Conservation (phyloP, 2,797 vertebrate genomes). For the Dallia pectoralis region DNA sequence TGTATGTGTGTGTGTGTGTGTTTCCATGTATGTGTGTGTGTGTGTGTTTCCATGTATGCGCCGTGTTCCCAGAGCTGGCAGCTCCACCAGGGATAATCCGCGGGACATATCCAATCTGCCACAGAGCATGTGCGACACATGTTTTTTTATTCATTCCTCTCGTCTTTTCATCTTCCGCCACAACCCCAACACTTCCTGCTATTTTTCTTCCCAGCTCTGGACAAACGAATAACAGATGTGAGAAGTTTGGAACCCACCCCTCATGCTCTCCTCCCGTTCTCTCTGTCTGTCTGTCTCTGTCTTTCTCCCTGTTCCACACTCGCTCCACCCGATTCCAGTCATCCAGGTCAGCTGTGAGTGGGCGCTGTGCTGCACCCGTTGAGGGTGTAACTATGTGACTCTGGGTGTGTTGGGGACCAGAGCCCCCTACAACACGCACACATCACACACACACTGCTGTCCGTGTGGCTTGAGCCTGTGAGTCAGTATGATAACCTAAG, state of each 20-base stretch:
- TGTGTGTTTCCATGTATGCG: conserved; percentile 11
- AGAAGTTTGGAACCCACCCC: conserved; percentile 82
- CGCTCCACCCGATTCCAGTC: conserved; percentile 57
- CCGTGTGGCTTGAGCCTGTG: conserved; percentile 24
- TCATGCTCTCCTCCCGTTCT: conserved; percentile 69
- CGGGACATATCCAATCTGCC: conserved; percentile 84
- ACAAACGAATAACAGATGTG: conserved; percentile 99
- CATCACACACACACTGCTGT: conserved; percentile 4
- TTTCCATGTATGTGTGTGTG: conserved; percentile 10
- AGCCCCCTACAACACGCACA: not conserved
- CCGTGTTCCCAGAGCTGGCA: conserved; percentile 53
- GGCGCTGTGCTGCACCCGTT: conserved; percentile 60
- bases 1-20: too few relatives aligned
- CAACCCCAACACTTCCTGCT: conserved; percentile 96
- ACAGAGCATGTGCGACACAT: conserved; percentile 85
- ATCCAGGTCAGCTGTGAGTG: conserved; percentile 57
- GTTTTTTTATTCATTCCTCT: conserved; percentile 84
- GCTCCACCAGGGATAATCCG: conserved; percentile 55
- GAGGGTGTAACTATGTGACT: conserved; percentile 21
- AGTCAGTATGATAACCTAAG: conserved; percentile 36
- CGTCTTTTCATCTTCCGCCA: conserved; percentile 94
- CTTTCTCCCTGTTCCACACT: conserved; percentile 15
- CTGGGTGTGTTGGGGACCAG: conserved; percentile 19
- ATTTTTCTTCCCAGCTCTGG: conserved; percentile 90
- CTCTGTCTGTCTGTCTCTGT: conserved; percentile 59